Base-by-base conservation (phyloP, 23 tunicate species). In the Ascidia mentula region DNA sequence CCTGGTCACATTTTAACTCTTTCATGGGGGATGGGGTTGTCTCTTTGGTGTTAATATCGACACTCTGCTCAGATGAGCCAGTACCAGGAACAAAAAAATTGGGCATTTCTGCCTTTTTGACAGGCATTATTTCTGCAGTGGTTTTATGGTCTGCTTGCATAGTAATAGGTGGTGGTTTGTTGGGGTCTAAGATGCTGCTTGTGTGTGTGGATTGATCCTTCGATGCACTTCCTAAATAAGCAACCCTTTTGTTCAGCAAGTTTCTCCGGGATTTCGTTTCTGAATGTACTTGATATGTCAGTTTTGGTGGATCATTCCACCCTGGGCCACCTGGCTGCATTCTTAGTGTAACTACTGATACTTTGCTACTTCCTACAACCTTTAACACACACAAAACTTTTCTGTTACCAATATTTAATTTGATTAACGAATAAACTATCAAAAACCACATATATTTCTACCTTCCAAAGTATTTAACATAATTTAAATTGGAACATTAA, bases 291-390 rank as follows among this genome's bases (percentile, higher is more conserved):
- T 86, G 80, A 60, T 86, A 79, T 18, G 75, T 38, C 18, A 86
- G 80, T 39, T 79, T 73, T n/a, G 90, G 90, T 38, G 90, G 90
- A 59, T 86, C 90, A 86, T 86, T 86, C 90, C 90, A 86, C 65
- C 90, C 90, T 9, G 90, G 75, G 15, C 90, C 90, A 59, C 90
- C 90, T 36, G 90, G 78, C 59, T 85, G 38, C 89, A 85, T 85
- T 74, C 24, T 9, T n/a, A n/a, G n/a, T n/a, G n/a, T n/a, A n/a
- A n/a, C n/a, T n/a, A n/a, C n/a, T n/a, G n/a, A n/a, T n/a, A n/a
- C n/a, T n/a, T n/a, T n/a, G n/a, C n/a, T n/a, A n/a, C n/a, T n/a
- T n/a, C n/a, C n/a, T n/a, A n/a, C n/a, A n/a, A 34, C 75, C 39
- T 34, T 34, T 6, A 36, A 76, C 30, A 77, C 46, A 35, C 80